These are phyloP conservation scores for Tholera decimalis DNA, from an alignment of 2,888 invertebrate genomes.

Conservation along the genomic window DNA sequence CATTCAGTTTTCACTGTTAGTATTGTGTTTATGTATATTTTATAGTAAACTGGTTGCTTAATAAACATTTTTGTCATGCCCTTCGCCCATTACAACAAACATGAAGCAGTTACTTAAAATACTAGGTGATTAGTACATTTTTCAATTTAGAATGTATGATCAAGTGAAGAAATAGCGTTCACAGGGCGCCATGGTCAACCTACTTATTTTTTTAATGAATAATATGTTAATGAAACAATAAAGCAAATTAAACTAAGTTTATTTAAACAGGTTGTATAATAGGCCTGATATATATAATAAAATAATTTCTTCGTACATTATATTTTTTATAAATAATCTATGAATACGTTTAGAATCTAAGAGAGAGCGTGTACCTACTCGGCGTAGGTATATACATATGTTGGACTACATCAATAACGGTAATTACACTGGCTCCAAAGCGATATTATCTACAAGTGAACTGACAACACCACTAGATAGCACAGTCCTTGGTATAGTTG, in stretches of 20 bases:
- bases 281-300: slow-evolving; percentile 61
- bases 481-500: slow-evolving; percentile 48
- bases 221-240: slow-evolving; percentile 47
- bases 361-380: slow-evolving; percentile 67
- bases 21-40: no score
- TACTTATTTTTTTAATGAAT: slow-evolving; percentile 42
- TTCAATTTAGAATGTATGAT: slow-evolving; percentile 51
- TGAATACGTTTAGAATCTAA: slow-evolving; percentile 64
- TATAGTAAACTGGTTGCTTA: no score
- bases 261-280: slow-evolving; percentile 59
- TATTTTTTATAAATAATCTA: slow-evolving; percentile 35
- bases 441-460: slow-evolving; percentile 29
- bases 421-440: slow-evolving; percentile 51
- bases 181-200: slow-evolving; percentile 34
- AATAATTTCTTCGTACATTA: slow-evolving; percentile 55
- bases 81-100: slow-evolving; percentile 24
- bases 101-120: slow-evolving; percentile 30
- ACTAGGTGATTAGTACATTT: slow-evolving; percentile 32
- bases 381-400: slow-evolving; percentile 52
- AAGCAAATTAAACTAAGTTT: slow-evolving; percentile 60
- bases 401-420: slow-evolving; percentile 38
- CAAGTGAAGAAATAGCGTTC: slow-evolving; percentile 47
- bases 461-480: slow-evolving; percentile 51
- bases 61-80: no score
- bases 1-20: no score